These are phyloP conservation scores for Chironex yamaguchii DNA, from an alignment of 30 jellyfish, hydroid and myxozoan genomes.

Conservation along the genomic window DNA sequence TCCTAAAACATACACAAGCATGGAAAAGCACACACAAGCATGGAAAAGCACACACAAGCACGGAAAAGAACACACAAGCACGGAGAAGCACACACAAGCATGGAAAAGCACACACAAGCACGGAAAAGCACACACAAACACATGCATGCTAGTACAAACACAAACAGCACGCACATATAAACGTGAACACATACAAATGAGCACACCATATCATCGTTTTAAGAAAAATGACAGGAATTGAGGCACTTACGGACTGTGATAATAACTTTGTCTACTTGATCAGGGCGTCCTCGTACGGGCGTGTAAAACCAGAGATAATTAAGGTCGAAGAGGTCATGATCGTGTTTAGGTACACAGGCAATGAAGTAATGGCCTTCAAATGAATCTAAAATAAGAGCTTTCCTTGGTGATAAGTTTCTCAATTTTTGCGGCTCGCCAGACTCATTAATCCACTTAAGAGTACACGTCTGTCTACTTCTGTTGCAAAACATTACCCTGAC, in stretches of 20 bases:
- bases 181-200: no score
- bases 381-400: slow-evolving; percentile 44
- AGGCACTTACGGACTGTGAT: slow-evolving; percentile 63
- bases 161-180: no score
- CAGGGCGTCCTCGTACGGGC: slow-evolving; percentile 16
- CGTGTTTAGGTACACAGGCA: slow-evolving; percentile 22
- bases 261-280: slow-evolving; percentile 24
- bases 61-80: no score
- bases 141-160: no score
- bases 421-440: background rate
- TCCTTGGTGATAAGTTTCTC: slow-evolving; percentile 31
- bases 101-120: no score
- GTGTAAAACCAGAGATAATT: slow-evolving; percentile 4
- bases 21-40: no score
- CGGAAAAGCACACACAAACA: no score
- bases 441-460: slow-evolving; percentile 34
- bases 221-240: no score
- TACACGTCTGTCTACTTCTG: slow-evolving; percentile 15
- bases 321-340: slow-evolving; percentile 3
- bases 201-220: no score
- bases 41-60: no score
- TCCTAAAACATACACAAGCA: no score
- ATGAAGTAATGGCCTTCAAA: slow-evolving; percentile 51
- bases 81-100: no score
- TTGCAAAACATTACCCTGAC: slow-evolving; percentile 39